Percentiles rank a stretch among this genome's conserved stretches.
These are phyloP conservation scores for Sylvilagus floridanus DNA, from an alignment of 2,797 vertebrate species.

Conservation along the genomic window DNA sequence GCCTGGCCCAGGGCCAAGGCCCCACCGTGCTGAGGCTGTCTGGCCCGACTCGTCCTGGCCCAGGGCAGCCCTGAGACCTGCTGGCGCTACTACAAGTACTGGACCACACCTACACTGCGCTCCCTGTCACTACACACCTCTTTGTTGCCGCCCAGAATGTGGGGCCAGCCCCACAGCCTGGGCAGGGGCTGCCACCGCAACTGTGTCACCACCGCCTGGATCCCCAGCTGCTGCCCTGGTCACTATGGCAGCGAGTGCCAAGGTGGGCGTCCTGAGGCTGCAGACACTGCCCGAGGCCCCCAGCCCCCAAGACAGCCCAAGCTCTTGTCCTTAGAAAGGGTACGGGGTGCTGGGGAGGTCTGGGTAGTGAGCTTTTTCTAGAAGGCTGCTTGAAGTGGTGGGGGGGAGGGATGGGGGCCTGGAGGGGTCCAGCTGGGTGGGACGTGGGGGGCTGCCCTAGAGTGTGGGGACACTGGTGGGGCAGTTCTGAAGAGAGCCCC, in stretches of 20 bases:
- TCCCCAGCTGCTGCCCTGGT: conserved; percentile 93
- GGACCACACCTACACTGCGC: background rate
- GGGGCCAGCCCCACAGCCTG: conserved; percentile 58
- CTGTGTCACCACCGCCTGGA: conserved; percentile 89
- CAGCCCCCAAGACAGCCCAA: rapidly evolving
- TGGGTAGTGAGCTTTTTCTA: background rate
- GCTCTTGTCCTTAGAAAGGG: background rate
- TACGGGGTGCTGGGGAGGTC: background rate
- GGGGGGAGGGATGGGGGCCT: too few species aligned
- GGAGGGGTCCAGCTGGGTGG: too few species aligned
- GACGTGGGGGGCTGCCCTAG: background rate
- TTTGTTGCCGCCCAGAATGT: conserved; percentile 47
- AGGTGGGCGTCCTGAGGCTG: conserved; percentile 86
- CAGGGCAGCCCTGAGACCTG: conserved; percentile 75
- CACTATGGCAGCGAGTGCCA: conserved; percentile 94
- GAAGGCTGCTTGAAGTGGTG: background rate
- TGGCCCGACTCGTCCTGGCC: conserved; percentile 20
- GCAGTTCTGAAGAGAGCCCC: background rate
- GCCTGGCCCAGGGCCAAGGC: background rate
- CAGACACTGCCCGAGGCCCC: background rate
- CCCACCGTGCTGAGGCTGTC: background rate
- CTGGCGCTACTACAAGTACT: conserved; percentile 70
- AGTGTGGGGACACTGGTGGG: background rate
- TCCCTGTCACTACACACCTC: background rate
- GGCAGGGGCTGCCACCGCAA: conserved; percentile 88